These are phyloP conservation scores for Halisarca cf. caerulea DNA, from an alignment of 37 sponge, comb jelly and placozoan genomes.

Conservation along the genomic window DNA sequence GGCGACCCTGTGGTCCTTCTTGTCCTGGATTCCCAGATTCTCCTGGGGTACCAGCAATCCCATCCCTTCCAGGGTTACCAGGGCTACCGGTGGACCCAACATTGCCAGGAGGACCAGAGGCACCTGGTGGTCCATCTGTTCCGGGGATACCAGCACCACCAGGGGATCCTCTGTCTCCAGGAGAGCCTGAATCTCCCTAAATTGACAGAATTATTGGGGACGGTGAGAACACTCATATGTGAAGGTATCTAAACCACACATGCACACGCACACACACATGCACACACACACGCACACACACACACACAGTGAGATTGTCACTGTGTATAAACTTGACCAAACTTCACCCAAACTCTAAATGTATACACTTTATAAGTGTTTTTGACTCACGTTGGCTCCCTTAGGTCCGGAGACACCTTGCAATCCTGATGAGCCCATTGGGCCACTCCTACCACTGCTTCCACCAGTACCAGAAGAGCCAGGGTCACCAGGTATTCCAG, in stretches of 20 bases:
- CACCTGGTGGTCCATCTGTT: background rate
- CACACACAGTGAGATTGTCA: no score
- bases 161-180: background rate
- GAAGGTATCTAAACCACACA: no score
- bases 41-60: conserved; percentile 1
- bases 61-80: conserved; percentile 12
- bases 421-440: background rate
- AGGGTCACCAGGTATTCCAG: background rate
- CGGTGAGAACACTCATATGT: no score
- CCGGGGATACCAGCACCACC: no score
- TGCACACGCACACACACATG: no score
- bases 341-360: no score
- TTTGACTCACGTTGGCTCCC: background rate
- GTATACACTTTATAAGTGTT: no score
- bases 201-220: no score
- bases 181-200: background rate
- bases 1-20: background rate
- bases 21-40: background rate
- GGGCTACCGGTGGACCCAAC: background rate
- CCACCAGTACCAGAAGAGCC: background rate
- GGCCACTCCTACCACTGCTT: background rate
- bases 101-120: conserved; percentile 9
- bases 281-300: no score
- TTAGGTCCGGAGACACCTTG: background rate
- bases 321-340: no score